These are phyloP conservation scores for Xyliphius kryptos DNA, from an alignment of 2,113 vertebrate species.

Conservation along the genomic window DNA sequence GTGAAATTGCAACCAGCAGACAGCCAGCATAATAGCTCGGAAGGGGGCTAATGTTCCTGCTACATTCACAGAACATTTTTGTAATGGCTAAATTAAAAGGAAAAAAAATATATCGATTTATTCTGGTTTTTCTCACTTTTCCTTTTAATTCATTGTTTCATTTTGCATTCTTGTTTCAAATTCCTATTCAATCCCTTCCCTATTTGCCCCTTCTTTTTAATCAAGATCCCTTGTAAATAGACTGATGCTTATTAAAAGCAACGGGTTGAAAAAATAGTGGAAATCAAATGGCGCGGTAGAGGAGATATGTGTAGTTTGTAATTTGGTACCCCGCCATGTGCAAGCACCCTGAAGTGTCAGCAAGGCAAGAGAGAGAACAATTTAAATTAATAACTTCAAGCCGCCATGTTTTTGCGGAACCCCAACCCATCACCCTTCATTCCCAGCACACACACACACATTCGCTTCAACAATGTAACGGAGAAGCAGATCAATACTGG, in stretches of 20 bases:
- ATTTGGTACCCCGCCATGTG: constrained; percentile 32
- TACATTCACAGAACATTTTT: constrained; percentile 75
- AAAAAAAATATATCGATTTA: constrained; percentile 57
- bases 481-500: constrained; percentile 27
- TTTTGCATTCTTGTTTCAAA: constrained; percentile 32
- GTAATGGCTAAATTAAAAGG: constrained; percentile 73
- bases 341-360: constrained; percentile 35
- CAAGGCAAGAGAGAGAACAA: constrained; percentile 35
- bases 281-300: constrained; percentile 37
- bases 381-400: constrained; percentile 43
- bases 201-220: constrained; percentile 38
- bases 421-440: constrained; percentile 13
- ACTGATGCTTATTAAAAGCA: constrained; percentile 39
- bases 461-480: too few relatives aligned
- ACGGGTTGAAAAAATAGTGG: constrained; percentile 39
- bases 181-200: constrained; percentile 25
- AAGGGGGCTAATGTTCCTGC: constrained; percentile 73
- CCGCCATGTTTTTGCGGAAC: constrained; percentile 23
- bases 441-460: constrained; percentile 10
- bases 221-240: constrained; percentile 35
- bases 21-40: constrained; percentile 75
- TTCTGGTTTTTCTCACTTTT: constrained; percentile 48
- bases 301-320: constrained; percentile 31
- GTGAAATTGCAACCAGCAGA: constrained; percentile 79
- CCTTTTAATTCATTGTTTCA: constrained; percentile 35